These are phyloP conservation scores for Martes martes DNA, from an alignment of 2,113 vertebrate species.

Conservation along the genomic window DNA sequence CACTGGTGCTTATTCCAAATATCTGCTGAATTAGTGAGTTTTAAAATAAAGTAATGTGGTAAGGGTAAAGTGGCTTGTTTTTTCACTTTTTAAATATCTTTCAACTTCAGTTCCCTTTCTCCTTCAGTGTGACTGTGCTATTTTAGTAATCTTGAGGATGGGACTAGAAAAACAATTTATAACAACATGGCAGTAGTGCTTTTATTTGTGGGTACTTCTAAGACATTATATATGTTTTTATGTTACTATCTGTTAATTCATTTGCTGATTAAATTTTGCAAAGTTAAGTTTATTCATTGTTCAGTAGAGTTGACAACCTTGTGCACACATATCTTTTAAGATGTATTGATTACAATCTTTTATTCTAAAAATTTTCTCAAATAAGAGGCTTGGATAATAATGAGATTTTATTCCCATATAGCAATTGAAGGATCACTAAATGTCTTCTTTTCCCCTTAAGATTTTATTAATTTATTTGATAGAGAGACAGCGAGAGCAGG, in stretches of 20 bases:
- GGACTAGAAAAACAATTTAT: background rate
- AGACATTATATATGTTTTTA: background rate
- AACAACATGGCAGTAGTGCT: background rate
- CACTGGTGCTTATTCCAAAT: background rate
- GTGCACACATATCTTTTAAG: background rate
- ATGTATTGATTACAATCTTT: background rate
- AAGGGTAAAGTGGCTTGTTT: background rate
- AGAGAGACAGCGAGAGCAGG: too few relatives aligned
- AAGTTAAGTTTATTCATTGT: background rate
- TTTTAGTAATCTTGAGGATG: conserved; percentile 16
- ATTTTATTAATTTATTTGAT: too few relatives aligned
- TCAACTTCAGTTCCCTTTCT: background rate
- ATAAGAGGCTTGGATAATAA: conserved; percentile 12
- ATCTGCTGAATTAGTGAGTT: background rate
- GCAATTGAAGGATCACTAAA: conserved; percentile 6
- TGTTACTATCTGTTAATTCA: background rate
- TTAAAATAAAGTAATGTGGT: background rate
- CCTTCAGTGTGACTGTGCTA: background rate
- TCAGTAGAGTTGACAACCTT: background rate
- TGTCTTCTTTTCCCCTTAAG: background rate
- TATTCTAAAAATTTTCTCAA: background rate
- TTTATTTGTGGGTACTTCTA: conserved; percentile 15
- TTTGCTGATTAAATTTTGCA: conserved; percentile 2
- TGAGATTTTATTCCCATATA: background rate
- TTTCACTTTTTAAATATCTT: conserved; percentile 6